Evolutionary conservation across 2,113 vertebrate species (phyloP).

Genomic region (Todiramphus saurophagus): DNA sequence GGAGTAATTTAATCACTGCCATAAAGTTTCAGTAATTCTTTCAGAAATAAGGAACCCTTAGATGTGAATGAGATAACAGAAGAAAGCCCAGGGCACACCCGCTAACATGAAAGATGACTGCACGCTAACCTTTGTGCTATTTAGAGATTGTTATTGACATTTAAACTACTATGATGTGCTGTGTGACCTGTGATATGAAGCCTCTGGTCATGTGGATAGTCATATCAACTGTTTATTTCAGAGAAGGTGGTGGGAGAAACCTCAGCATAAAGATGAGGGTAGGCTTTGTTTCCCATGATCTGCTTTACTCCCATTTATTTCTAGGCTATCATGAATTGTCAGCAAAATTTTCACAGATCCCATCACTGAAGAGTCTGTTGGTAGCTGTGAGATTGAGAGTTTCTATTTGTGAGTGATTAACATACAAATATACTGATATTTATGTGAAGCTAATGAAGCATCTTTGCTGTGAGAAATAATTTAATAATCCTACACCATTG

Average conservation of each 20-base stretch:
- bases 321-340: background rate
- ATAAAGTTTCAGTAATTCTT: slow-evolving; percentile 46
- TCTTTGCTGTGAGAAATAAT: background rate
- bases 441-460: background rate
- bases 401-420: background rate
- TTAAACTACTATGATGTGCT: background rate
- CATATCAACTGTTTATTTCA: background rate
- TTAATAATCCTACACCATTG: background rate
- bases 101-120: background rate
- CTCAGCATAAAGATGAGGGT: background rate
- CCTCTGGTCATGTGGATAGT: background rate
- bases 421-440: background rate
- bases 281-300: background rate
- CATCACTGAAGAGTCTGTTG: background rate
- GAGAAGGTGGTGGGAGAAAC: background rate
- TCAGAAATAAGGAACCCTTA: slow-evolving; percentile 1
- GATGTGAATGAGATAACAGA: slow-evolving; percentile 12
- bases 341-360: background rate
- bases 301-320: background rate
- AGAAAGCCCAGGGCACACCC: background rate
- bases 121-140: background rate
- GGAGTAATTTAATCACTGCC: slow-evolving; percentile 40
- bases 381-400: background rate
- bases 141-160: slow-evolving; percentile 10
- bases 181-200: background rate